A percentile compares a stretch with the other conserved stretches of the same genome.
phyloP scores from a whole-genome alignment of 1,140 invertebrate genomes.

The Eumaeus atala region DNA sequence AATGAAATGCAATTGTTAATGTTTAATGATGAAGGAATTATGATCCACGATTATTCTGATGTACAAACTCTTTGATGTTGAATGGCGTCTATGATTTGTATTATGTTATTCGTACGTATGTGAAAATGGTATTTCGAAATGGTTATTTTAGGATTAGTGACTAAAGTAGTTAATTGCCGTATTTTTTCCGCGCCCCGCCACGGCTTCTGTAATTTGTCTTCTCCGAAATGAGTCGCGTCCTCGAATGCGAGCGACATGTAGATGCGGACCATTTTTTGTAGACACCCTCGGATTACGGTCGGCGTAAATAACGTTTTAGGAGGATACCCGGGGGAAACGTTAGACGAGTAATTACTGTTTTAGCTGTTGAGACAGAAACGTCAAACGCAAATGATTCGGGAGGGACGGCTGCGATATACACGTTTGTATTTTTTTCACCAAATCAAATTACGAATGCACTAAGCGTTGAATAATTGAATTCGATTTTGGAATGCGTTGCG shows the following conservation, averaged over 20 bases:
- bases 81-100: background rate
- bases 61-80: slow-evolving; percentile 18
- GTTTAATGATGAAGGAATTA: slow-evolving; percentile 50
- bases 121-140: slow-evolving; percentile 29
- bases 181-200: slow-evolving; percentile 65
- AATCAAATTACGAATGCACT: slow-evolving; percentile 37
- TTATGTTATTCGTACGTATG: background rate
- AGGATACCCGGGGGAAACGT: slow-evolving; percentile 63
- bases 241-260: slow-evolving; percentile 66
- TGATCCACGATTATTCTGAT: slow-evolving; percentile 21
- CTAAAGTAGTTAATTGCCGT: slow-evolving; percentile 63
- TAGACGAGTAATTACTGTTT: slow-evolving; percentile 69
- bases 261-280: slow-evolving; percentile 58
- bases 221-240: slow-evolving; percentile 71
- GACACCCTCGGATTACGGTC: slow-evolving; percentile 52
- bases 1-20: slow-evolving; percentile 38
- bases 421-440: background rate
- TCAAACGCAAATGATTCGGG: slow-evolving; percentile 59
- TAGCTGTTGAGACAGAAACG: slow-evolving; percentile 61
- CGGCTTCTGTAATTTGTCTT: slow-evolving; percentile 70
- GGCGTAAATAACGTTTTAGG: slow-evolving; percentile 68
- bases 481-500: slow-evolving; percentile 33
- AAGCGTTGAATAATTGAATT: slow-evolving; percentile 49
- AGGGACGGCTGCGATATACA: background rate
- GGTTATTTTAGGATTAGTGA: slow-evolving; percentile 45